A percentile compares a stretch with the other conserved stretches of the same genome.
Conservation (phyloP, 1,140 invertebrate genomes). For the Steinernema feltiae region DNA sequence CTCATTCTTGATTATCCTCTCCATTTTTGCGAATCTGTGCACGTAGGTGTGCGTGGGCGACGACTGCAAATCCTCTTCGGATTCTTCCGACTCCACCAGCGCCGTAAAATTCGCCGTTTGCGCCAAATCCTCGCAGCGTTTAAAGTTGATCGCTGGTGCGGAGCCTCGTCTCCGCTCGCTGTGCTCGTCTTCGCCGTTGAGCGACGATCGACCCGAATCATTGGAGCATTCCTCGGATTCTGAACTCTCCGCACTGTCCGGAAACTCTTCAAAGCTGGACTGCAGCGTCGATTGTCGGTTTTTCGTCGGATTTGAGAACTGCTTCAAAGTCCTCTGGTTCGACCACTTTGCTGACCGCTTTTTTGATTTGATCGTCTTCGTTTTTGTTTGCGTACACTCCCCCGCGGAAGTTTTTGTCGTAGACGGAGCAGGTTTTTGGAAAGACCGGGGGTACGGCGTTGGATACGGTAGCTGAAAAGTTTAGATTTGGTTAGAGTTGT, state of each 20-base stretch:
- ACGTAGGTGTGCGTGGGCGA: background rate
- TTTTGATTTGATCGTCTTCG: background rate
- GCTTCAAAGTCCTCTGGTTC: background rate
- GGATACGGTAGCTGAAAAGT: constrained; percentile 1
- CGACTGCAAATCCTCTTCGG: constrained; percentile 8
- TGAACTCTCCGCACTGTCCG: background rate
- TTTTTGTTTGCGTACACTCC: background rate
- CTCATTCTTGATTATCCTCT: background rate
- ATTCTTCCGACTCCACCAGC: background rate
- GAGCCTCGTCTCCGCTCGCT: background rate
- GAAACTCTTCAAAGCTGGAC: background rate
- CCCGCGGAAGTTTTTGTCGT: background rate
- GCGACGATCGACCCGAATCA: background rate
- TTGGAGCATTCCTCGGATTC: background rate
- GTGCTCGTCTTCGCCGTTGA: background rate
- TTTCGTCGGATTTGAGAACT: background rate
- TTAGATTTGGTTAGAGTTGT: no score
- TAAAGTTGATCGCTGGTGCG: background rate
- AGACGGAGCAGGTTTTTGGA: background rate
- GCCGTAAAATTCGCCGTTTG: background rate
- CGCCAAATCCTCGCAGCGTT: background rate
- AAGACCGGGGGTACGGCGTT: background rate
- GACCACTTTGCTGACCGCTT: background rate
- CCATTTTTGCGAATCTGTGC: background rate
- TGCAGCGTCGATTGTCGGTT: background rate